Conservation (phyloP, 2,797 vertebrate species). For the Limnodromus scolopaceus region DNA sequence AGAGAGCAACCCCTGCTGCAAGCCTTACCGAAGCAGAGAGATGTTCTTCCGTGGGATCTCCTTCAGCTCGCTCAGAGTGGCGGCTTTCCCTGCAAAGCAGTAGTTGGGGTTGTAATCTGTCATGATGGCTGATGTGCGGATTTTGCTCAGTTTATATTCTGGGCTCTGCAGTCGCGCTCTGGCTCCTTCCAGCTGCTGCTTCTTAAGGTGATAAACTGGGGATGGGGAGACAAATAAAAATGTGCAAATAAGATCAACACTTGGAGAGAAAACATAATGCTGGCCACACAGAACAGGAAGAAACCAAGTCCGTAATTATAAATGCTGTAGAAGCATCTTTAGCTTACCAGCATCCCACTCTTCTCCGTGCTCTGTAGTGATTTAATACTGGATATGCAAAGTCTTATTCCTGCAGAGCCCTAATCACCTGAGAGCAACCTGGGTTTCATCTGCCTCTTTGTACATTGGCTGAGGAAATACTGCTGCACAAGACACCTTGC, state of each 20-base stretch:
- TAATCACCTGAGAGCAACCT: background rate
- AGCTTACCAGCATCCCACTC: fast-evolving
- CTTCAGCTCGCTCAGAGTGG: slow-evolving; percentile 85
- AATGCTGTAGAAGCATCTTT: background rate
- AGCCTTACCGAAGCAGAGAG: slow-evolving; percentile 87
- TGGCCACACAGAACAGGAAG: background rate
- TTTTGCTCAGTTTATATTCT: slow-evolving; percentile 92
- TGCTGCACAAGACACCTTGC: background rate
- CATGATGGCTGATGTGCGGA: slow-evolving; percentile 91
- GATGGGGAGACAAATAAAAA: background rate
- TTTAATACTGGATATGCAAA: background rate
- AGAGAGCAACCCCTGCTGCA: background rate
- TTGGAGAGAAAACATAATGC: background rate
- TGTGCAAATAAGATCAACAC: background rate
- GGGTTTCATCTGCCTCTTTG: background rate
- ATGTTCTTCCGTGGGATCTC: slow-evolving; percentile 92
- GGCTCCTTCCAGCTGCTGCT: slow-evolving; percentile 86
- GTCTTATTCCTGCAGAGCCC: background rate
- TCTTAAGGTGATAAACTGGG: slow-evolving; percentile 90
- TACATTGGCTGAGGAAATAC: background rate
- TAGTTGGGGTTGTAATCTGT: slow-evolving; percentile 95
- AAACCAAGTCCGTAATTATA: background rate
- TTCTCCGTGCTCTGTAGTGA: background rate
- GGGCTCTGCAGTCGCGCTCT: slow-evolving; percentile 85
- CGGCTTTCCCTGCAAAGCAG: slow-evolving; percentile 88